Conservation (phyloP, 2,888 invertebrate species). For the Drosophila multiciliata region DNA sequence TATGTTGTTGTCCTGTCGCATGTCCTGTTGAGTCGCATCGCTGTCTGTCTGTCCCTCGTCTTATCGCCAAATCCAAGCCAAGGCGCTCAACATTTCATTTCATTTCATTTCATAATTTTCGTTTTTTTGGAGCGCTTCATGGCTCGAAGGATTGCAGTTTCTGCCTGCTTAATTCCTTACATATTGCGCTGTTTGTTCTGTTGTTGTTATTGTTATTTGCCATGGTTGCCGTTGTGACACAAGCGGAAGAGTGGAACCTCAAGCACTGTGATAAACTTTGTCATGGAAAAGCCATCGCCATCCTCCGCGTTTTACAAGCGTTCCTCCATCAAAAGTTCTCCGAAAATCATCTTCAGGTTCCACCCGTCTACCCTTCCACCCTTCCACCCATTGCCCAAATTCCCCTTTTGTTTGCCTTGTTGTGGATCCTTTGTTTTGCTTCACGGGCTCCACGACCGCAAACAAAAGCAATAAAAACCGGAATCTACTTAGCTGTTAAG, state of each 20-base stretch:
- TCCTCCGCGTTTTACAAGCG: slow-evolving; percentile 38
- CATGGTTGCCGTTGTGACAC: slow-evolving; percentile 7
- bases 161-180: slow-evolving; percentile 58
- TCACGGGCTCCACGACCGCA: slow-evolving; percentile 28
- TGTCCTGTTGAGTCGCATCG: slow-evolving; percentile 22
- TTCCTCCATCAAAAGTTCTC: slow-evolving; percentile 49
- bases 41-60: slow-evolving; percentile 22
- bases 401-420: slow-evolving; percentile 8
- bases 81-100: slow-evolving; percentile 61
- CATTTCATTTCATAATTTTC: slow-evolving; percentile 66
- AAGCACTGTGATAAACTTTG: slow-evolving; percentile 47
- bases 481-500: slow-evolving; percentile 64
- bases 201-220: slow-evolving; percentile 4
- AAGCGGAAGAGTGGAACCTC: slow-evolving; percentile 21
- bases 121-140: slow-evolving; percentile 29
- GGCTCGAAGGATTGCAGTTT: slow-evolving; percentile 36
- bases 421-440: slow-evolving; percentile 47
- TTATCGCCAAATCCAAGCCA: slow-evolving; percentile 53
- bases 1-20: slow-evolving; percentile 16
- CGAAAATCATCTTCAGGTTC: slow-evolving; percentile 35
- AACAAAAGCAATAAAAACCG: slow-evolving; percentile 64
- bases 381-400: neutral
- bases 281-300: slow-evolving; percentile 42
- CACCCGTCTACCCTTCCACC: neutral
- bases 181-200: slow-evolving; percentile 39